These are phyloP conservation scores for Drosophila simulans DNA, from an alignment of 1,140 invertebrate species.

Conservation along the genomic window DNA sequence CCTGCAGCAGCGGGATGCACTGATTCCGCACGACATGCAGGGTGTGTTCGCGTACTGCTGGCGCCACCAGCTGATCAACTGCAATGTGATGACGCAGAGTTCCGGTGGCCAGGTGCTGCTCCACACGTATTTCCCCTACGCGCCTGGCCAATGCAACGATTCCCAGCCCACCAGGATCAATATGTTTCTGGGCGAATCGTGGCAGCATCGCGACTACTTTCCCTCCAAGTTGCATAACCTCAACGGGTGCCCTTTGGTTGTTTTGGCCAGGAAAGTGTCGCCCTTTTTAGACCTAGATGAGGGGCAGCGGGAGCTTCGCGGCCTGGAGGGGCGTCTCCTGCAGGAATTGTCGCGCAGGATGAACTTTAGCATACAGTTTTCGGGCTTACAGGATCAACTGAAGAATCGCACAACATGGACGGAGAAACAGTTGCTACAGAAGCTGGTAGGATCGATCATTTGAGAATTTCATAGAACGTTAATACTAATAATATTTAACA, in stretches of 20 bases:
- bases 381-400: slow-evolving; percentile 23
- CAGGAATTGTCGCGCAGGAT: slow-evolving; percentile 40
- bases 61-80: slow-evolving; percentile 62
- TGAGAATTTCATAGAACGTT: no score
- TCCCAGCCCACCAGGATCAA: slow-evolving; percentile 39
- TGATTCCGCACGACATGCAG: slow-evolving; percentile 50
- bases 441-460: slow-evolving; percentile 12
- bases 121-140: slow-evolving; percentile 67
- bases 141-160: slow-evolving; percentile 15
- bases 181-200: slow-evolving; percentile 33
- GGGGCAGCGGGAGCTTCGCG: not conserved
- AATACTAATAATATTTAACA: not conserved
- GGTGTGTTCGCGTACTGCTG: slow-evolving; percentile 67
- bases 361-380: slow-evolving; percentile 48
- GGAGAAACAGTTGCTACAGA: slow-evolving; percentile 38
- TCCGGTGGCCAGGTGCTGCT: slow-evolving; percentile 45
- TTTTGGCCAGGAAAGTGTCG: slow-evolving; percentile 22
- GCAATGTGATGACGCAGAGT: slow-evolving; percentile 66
- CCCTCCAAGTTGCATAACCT: slow-evolving; percentile 59
- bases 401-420: slow-evolving; percentile 10
- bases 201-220: slow-evolving; percentile 47
- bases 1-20: slow-evolving; percentile 52
- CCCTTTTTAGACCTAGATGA: slow-evolving; percentile 40
- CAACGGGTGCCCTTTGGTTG: slow-evolving; percentile 43
- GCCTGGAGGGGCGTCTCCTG: slow-evolving; percentile 42